phyloP scores from a whole-genome alignment of 2,888 invertebrate species.

The Xestobium rufovillosum region DNA sequence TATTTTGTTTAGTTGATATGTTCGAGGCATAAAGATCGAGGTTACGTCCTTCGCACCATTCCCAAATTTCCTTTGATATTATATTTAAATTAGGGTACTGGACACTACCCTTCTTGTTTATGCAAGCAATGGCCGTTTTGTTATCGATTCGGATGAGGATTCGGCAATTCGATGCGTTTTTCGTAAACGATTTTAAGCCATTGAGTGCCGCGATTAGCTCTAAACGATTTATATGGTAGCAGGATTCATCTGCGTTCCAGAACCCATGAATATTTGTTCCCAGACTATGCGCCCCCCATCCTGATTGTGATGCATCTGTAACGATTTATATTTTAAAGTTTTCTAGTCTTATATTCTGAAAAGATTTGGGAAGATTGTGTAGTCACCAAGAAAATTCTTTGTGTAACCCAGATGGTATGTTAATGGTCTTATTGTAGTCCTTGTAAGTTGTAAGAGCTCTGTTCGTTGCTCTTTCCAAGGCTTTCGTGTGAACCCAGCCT shows the following conservation, averaged over 20 bases:
- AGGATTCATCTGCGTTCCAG: conserved; percentile 18
- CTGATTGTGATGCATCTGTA: conserved; percentile 23
- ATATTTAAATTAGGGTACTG: conserved; percentile 20
- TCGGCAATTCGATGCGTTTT: conserved; percentile 12
- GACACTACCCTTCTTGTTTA: conserved; percentile 25
- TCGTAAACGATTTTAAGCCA: conserved; percentile 23
- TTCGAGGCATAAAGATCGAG: no score
- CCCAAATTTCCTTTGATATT: conserved; percentile 24
- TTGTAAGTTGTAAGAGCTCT: conserved; percentile 14
- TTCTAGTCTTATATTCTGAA: conserved; percentile 11
- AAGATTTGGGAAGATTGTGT: conserved; percentile 10
- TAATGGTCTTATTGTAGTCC: conserved; percentile 16
- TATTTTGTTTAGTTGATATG: conserved; percentile 19
- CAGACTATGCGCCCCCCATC: conserved; percentile 22
- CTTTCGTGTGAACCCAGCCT: conserved; percentile 19
- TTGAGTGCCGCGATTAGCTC: conserved; percentile 25
- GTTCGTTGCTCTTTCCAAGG: conserved; percentile 18
- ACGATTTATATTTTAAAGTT: conserved; percentile 22
- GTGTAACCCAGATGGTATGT: conserved; percentile 10
- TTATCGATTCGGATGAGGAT: conserved; percentile 23
- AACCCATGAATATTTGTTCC: conserved; percentile 14
- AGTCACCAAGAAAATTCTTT: conserved; percentile 25
- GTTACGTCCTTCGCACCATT: conserved; percentile 23
- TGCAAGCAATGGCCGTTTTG: conserved; percentile 21
- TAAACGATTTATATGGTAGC: conserved; percentile 25